Conservation (phyloP, 2,888 invertebrate species). For the Agonopterix alstromeriana region DNA sequence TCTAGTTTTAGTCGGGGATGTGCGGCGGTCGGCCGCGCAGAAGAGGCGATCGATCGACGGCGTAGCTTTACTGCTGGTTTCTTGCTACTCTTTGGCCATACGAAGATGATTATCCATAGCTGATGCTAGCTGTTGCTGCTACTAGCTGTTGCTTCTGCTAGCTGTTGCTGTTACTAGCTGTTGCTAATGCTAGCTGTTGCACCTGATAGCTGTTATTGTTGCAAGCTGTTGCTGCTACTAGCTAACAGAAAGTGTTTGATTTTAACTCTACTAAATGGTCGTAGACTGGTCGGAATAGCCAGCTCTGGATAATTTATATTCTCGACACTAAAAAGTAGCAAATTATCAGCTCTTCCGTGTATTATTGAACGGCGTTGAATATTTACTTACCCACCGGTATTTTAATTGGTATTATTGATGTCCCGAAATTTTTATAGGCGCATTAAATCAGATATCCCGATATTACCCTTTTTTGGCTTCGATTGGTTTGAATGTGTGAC, state of each 20-base stretch:
- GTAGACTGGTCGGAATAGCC: too few species aligned
- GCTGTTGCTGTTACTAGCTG: too few species aligned
- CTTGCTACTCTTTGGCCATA: background rate
- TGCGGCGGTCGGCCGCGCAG: slow-evolving; percentile 54
- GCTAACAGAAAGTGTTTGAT: too few species aligned
- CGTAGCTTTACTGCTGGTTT: slow-evolving; percentile 8
- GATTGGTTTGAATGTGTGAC: background rate
- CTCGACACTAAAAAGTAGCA: too few species aligned
- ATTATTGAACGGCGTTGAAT: slow-evolving; percentile 50
- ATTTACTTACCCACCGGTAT: slow-evolving; percentile 74
- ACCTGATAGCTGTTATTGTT: too few species aligned
- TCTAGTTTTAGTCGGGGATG: slow-evolving; percentile 45
- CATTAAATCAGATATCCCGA: slow-evolving; percentile 32
- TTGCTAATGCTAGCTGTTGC: too few species aligned
- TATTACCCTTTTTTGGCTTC: background rate
- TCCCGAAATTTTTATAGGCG: slow-evolving; percentile 54
- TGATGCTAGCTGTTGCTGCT: too few species aligned
- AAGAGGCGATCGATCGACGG: slow-evolving; percentile 31
- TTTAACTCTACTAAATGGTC: too few species aligned
- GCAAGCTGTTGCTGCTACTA: too few species aligned
- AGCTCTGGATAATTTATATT: too few species aligned
- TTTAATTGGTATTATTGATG: slow-evolving; percentile 69
- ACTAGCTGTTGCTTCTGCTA: too few species aligned
- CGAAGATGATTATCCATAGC: too few species aligned
- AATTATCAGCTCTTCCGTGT: background rate